Evolutionary conservation across 2,888 invertebrate genomes (phyloP).

Genomic region (Sminthurides aquaticus): DNA sequence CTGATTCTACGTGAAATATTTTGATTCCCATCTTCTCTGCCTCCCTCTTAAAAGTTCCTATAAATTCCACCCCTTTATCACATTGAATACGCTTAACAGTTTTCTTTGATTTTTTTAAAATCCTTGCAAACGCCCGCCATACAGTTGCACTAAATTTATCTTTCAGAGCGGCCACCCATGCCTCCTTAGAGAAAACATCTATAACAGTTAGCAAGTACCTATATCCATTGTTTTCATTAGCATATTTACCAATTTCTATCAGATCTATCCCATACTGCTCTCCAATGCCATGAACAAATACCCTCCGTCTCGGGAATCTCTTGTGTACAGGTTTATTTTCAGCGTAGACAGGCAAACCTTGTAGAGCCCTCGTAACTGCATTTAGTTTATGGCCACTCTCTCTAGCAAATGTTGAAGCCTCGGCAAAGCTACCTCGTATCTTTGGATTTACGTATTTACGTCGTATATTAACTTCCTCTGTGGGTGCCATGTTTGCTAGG

Average conservation of each 20-base stretch:
- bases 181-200: constrained; percentile 32
- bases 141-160: constrained; percentile 16
- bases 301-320: constrained; percentile 19
- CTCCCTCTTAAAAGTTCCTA: background rate
- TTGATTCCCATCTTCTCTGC: background rate
- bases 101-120: background rate
- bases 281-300: constrained; percentile 21
- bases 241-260: constrained; percentile 15
- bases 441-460: constrained; percentile 17
- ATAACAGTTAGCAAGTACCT: constrained; percentile 31
- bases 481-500: background rate
- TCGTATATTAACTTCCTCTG: constrained; percentile 3
- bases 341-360: constrained; percentile 44
- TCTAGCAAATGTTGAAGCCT: background rate
- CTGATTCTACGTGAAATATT: background rate
- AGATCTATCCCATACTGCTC: constrained; percentile 27
- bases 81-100: too few relatives aligned
- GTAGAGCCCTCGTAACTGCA: background rate
- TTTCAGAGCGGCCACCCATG: constrained; percentile 30
- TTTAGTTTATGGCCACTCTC: background rate
- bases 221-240: constrained; percentile 15
- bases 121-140: constrained; percentile 2
- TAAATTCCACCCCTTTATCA: background rate
- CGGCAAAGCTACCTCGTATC: constrained; percentile 12
- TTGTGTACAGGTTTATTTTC: constrained; percentile 17